Conservation (phyloP, 2,888 invertebrate genomes). For the Dermolepida albohirtum region DNA sequence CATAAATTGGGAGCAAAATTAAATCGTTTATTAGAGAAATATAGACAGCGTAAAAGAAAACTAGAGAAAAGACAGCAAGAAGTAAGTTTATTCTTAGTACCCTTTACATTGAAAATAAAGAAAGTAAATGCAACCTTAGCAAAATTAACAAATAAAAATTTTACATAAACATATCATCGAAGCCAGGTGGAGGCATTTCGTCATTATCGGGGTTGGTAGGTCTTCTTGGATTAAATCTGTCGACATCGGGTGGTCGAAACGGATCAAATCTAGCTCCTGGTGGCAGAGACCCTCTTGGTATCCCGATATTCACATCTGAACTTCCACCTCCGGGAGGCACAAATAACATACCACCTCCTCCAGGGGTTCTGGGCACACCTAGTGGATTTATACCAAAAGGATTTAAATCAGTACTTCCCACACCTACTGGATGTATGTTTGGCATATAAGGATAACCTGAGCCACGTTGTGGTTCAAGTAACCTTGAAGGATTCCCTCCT, state of each 20-base stretch:
- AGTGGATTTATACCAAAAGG: conserved; percentile 72
- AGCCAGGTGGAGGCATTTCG: conserved; percentile 81
- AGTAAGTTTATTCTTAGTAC: conserved; percentile 55
- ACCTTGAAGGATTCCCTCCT: conserved; percentile 23
- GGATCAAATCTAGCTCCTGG: conserved; percentile 90
- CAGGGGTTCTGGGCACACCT: conserved; percentile 51
- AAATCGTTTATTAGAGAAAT: conserved; percentile 67
- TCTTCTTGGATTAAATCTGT: conserved; percentile 60
- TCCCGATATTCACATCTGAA: conserved; percentile 53
- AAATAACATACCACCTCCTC: conserved; percentile 81
- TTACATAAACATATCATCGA: conserved; percentile 83
- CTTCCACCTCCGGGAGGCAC: conserved; percentile 69
- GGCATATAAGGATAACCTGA: conserved; percentile 17
- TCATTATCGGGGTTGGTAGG: conserved; percentile 74
- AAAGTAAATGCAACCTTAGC: conserved; percentile 22
- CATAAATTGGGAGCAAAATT: conserved; percentile 67
- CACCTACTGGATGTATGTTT: conserved; percentile 51
- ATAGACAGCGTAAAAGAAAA: conserved; percentile 66
- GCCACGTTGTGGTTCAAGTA: conserved; percentile 23
- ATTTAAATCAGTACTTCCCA: conserved; percentile 83
- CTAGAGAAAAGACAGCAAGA: conserved; percentile 66
- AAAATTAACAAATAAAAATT: conserved; percentile 20
- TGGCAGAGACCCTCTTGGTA: conserved; percentile 70
- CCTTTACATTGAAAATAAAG: neutral
- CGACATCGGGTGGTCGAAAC: conserved; percentile 74